Conservation (phyloP, 2,113 vertebrate species). For the Xiphophorus maculatus region DNA sequence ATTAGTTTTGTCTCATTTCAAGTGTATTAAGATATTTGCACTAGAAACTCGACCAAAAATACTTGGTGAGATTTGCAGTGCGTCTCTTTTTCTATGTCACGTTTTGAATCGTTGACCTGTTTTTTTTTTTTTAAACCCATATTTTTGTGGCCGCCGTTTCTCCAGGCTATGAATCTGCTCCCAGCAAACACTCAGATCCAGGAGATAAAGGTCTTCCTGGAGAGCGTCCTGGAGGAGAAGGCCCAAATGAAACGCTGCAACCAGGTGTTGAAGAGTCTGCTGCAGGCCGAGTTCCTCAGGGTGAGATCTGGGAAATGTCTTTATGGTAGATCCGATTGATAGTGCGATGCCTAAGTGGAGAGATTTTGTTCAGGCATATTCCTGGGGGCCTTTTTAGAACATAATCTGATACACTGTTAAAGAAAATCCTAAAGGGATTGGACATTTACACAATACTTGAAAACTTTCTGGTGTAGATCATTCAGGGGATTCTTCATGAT, state of each 20-base stretch:
- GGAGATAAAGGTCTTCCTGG: slow-evolving; percentile 95
- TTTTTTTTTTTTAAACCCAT: neutral
- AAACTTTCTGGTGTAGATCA: neutral
- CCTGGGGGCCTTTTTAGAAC: too few species aligned
- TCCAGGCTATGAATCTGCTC: slow-evolving; percentile 93
- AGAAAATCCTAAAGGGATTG: neutral
- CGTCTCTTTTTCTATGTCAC: too few species aligned
- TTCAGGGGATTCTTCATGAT: neutral
- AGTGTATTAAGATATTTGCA: too few species aligned
- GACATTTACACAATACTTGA: neutral
- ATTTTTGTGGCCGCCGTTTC: neutral
- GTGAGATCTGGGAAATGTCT: slow-evolving; percentile 67
- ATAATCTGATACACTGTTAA: too few species aligned
- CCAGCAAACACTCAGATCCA: slow-evolving; percentile 97
- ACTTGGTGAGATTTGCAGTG: too few species aligned
- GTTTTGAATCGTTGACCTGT: too few species aligned
- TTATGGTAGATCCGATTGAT: neutral
- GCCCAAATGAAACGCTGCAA: slow-evolving; percentile 93
- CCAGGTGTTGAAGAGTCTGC: slow-evolving; percentile 96
- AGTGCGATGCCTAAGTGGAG: neutral
- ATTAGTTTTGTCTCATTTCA: too few species aligned
- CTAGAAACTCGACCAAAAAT: too few species aligned
- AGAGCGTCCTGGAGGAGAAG: slow-evolving; percentile 96
- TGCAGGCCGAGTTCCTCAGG: slow-evolving; percentile 95
- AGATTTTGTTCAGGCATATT: neutral